These are phyloP conservation scores for Chelonia mydas DNA, from an alignment of 2,797 vertebrate species.

Conservation along the genomic window DNA sequence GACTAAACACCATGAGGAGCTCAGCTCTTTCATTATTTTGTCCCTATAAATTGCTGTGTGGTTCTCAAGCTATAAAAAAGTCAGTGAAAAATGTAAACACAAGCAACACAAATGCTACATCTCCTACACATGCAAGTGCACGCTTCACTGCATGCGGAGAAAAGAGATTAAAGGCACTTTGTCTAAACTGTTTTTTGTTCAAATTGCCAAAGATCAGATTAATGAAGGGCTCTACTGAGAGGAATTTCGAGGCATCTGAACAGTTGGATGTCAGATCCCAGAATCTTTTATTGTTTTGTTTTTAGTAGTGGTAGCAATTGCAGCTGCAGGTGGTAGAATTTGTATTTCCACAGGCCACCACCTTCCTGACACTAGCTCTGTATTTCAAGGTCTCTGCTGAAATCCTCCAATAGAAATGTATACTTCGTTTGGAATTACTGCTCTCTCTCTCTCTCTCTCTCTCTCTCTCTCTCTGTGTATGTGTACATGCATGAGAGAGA, in stretches of 20 bases:
- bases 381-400: not conserved
- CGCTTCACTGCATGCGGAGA: not conserved
- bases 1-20: not conserved
- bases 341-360: rapidly evolving
- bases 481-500: not conserved
- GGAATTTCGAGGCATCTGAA: not conserved
- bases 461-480: not conserved
- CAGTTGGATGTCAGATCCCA: rapidly evolving
- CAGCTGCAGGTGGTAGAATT: rapidly evolving
- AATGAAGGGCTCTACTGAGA: not conserved
- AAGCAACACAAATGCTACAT: not conserved
- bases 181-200: rapidly evolving
- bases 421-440: rapidly evolving
- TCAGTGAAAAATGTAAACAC: rapidly evolving
- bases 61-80: not conserved
- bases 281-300: not conserved
- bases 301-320: rapidly evolving
- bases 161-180: not conserved
- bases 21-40: not conserved
- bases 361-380: not conserved
- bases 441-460: too few species aligned
- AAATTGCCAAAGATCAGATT: not conserved
- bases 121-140: rapidly evolving
- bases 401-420: not conserved
- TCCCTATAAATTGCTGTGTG: not conserved